Base-by-base conservation (phyloP, 2,113 vertebrate genomes). In the Lamprotornis superbus region DNA sequence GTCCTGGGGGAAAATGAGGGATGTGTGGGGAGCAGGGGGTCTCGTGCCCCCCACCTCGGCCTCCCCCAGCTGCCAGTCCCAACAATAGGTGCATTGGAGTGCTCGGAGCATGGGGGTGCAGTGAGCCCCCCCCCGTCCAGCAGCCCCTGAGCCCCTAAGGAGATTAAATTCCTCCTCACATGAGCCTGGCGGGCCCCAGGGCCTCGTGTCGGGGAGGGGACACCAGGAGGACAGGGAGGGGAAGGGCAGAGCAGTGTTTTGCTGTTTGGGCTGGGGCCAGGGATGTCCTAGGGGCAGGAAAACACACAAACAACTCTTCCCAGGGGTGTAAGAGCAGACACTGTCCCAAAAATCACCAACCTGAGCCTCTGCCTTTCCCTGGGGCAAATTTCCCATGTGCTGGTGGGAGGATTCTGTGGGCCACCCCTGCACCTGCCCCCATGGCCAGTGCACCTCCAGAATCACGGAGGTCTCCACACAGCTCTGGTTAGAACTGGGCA, bases 81-180 rank as follows among this genome's bases (percentile, higher is more conserved):
- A 21, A 93, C 91, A 95, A 91, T 53, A 2, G 59, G 21, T 5
- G 27, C 63, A 39, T 49, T 61, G 31, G 49, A 91, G 78, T 5
- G 19, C 59, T 46, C 0, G 0, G 7, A 15, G 71, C 1, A 0
- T 7, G 52, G 88, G 89, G 68, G 65, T 12, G 37, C 3, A 7
- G 67, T 0, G 0, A 24, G 55, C 42, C 39, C 39, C 77, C 73
- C 47, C 12, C 56, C 4, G 47, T 22, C 8, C 18, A 40, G 75
- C 18, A 40, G 75, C 64, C 52, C 49, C 78, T 33, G 61, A 87
- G 87, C 70, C 94, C 84, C 84, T 90, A 90, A 96, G 94, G 87
- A 93, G 95, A 95, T 96, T 93, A 97, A 87, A 87, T 35, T 17
- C 5, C 50, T 75, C 64, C 87, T 94, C 93, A 90, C 93, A 74